Conservation (phyloP, 2,888 invertebrate genomes). For the Plagodis dolabraria region DNA sequence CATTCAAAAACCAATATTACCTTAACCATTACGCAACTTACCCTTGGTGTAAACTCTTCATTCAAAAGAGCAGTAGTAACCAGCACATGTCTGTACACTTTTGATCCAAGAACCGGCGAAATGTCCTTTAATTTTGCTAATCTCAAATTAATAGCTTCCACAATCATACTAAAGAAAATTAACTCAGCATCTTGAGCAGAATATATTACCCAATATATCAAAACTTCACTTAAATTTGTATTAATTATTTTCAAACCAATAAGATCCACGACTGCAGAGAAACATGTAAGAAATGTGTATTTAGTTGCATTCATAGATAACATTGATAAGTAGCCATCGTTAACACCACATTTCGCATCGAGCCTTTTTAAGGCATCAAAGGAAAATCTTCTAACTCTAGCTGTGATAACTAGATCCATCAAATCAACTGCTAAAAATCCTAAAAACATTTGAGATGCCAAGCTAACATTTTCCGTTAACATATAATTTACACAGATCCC, state of each 20-base stretch:
- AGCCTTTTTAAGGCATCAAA: conserved; percentile 49
- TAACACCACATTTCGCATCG: conserved; percentile 53
- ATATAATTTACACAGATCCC: conserved; percentile 40
- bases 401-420: conserved; percentile 36
- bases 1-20: too few species aligned
- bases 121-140: conserved; percentile 45
- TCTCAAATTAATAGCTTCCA: conserved; percentile 59
- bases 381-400: conserved; percentile 39
- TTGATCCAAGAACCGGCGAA: conserved; percentile 46
- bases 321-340: conserved; percentile 37
- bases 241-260: conserved; percentile 42
- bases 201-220: conserved; percentile 47
- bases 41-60: conserved; percentile 56
- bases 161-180: conserved; percentile 52
- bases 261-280: conserved; percentile 49
- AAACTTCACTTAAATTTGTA: conserved; percentile 31
- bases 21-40: conserved; percentile 37
- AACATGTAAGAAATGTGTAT: conserved; percentile 32
- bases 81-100: conserved; percentile 59
- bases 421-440: conserved; percentile 43
- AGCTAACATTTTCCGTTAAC: conserved; percentile 26
- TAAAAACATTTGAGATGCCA: conserved; percentile 40
- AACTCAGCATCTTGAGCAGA: conserved; percentile 64
- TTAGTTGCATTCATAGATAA: conserved; percentile 35
- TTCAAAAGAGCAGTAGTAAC: conserved; percentile 55